These are phyloP conservation scores for Anguilla megastoma DNA, from an alignment of 2,797 vertebrate species.

Conservation along the genomic window DNA sequence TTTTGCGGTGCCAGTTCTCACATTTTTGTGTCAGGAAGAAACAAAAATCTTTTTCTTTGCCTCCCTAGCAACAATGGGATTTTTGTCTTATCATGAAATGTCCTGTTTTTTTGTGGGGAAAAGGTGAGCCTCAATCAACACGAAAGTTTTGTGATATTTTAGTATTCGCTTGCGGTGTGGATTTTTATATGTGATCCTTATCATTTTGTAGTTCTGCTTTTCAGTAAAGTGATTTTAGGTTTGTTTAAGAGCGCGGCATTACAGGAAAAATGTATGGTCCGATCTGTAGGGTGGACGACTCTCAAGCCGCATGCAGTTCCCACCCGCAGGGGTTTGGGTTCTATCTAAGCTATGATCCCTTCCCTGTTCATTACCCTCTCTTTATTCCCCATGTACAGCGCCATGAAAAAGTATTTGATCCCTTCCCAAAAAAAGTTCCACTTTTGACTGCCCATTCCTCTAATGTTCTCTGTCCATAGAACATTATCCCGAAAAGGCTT, in stretches of 20 bases:
- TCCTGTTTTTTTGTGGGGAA: background rate
- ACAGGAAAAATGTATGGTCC: too few species aligned
- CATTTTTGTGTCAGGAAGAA: constrained; percentile 17
- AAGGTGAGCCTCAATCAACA: background rate
- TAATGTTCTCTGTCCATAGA: too few species aligned
- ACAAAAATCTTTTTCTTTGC: background rate
- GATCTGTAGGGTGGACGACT: too few species aligned
- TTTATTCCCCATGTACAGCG: too few species aligned
- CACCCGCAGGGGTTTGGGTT: too few species aligned
- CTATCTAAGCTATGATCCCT: too few species aligned
- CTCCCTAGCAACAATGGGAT: background rate
- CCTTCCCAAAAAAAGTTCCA: too few species aligned
- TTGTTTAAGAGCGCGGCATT: background rate
- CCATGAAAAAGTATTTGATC: too few species aligned
- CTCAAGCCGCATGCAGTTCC: too few species aligned
- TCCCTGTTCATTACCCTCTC: too few species aligned
- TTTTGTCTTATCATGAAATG: background rate
- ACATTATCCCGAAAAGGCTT: too few species aligned
- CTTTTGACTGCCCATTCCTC: too few species aligned
- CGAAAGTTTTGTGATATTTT: background rate
- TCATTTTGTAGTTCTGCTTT: background rate
- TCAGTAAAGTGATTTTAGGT: background rate
- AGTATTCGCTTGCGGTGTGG: background rate
- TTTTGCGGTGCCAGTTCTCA: background rate
- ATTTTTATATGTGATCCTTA: background rate